Evolutionary conservation across 2,888 invertebrate genomes (phyloP).

Genomic region (Rhagonycha lutea): DNA sequence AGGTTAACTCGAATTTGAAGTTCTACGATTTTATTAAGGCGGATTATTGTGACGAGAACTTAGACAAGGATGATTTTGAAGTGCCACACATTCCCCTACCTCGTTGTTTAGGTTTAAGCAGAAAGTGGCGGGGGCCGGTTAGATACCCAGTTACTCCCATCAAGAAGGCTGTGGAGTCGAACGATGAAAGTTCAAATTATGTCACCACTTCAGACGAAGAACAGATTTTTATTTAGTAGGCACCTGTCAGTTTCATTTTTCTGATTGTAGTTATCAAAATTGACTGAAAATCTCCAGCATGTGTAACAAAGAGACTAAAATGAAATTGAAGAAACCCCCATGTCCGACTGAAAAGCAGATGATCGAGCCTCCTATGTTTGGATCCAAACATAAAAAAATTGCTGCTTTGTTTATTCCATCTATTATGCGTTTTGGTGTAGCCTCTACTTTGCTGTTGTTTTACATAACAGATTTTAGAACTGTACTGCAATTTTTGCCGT

Average conservation of each 20-base stretch:
- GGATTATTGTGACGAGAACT: not conserved
- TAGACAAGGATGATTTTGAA: constrained; percentile 2
- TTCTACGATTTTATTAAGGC: not conserved
- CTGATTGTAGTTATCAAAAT: not conserved
- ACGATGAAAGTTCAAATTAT: constrained; percentile 55
- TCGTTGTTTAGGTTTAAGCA: constrained; percentile 62
- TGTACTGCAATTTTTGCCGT: constrained; percentile 37
- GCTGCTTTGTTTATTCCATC: constrained; percentile 30
- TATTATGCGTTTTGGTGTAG: constrained; percentile 25
- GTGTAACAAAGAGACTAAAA: not conserved
- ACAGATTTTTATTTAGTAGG: constrained; percentile 64
- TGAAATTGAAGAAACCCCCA: not conserved
- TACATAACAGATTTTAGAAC: constrained; percentile 40
- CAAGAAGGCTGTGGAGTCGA: constrained; percentile 48
- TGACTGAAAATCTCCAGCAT: not conserved
- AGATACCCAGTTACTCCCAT: constrained; percentile 69
- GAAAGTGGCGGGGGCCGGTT: constrained; percentile 67
- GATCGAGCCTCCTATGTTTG: not conserved
- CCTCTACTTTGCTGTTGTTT: constrained; percentile 19
- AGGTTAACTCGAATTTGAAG: constrained; percentile 20
- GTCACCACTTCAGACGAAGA: constrained; percentile 63
- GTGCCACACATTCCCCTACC: constrained; percentile 58
- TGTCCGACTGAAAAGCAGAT: not conserved
- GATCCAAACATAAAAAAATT: constrained; percentile 28
- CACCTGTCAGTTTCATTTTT: not conserved